phyloP scores from a whole-genome alignment of 2,888 invertebrate genomes.

The Apeira syringaria region DNA sequence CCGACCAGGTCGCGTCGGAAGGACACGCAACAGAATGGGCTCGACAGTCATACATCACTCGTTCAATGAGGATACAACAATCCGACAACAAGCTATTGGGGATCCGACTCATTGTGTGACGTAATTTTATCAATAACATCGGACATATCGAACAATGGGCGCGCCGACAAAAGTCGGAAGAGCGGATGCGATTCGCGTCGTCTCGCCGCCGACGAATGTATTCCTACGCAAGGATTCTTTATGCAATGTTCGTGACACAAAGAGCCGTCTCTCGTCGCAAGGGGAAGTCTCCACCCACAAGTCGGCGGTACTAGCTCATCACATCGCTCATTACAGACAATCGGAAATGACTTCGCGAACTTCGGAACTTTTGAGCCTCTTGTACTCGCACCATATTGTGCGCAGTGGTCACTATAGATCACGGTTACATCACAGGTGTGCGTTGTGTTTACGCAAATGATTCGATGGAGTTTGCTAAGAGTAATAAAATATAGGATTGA shows the following conservation, averaged over 20 bases:
- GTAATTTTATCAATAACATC: constrained; percentile 83
- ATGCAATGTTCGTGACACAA: constrained; percentile 65
- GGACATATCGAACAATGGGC: constrained; percentile 70
- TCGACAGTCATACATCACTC: constrained; percentile 70
- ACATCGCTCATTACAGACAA: constrained; percentile 77
- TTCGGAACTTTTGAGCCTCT: constrained; percentile 71
- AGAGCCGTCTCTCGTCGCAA: constrained; percentile 60
- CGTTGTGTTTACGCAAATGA: constrained; percentile 18
- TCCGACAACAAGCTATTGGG: constrained; percentile 76
- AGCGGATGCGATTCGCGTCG: constrained; percentile 81
- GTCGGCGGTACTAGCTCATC: constrained; percentile 66
- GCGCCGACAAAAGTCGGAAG: constrained; percentile 80
- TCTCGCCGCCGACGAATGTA: constrained; percentile 69
- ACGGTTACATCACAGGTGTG: constrained; percentile 59
- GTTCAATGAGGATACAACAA: constrained; percentile 77
- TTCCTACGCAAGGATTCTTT: constrained; percentile 54
- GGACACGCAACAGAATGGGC: constrained; percentile 47
- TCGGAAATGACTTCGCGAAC: constrained; percentile 73
- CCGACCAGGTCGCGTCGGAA: constrained; percentile 71
- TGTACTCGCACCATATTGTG: constrained; percentile 45
- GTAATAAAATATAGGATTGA: no score
- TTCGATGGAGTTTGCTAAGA: no score
- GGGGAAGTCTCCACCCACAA: constrained; percentile 84
- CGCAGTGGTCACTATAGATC: constrained; percentile 43
- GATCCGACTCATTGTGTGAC: constrained; percentile 67